Percentiles rank a stretch among this genome's conserved stretches.
Evolutionary conservation across 2,113 vertebrate species (phyloP).

Genomic region (Sitta europaea): DNA sequence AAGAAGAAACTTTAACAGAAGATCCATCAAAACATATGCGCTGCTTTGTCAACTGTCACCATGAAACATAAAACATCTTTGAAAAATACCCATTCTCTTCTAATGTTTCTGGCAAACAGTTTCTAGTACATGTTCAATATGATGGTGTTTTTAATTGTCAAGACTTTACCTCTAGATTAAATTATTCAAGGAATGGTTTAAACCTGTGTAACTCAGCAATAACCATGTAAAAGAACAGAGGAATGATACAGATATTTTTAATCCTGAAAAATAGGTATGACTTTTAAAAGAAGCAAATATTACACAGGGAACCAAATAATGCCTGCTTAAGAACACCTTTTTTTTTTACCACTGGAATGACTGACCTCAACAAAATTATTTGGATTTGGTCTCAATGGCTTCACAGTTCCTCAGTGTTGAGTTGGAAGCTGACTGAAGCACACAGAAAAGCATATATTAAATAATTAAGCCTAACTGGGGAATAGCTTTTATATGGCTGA

Average conservation of each 20-base stretch:
- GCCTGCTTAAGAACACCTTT: rapidly evolving
- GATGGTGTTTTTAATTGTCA: neutral
- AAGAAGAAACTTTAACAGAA: neutral
- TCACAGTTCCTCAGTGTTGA: neutral
- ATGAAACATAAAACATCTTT: neutral
- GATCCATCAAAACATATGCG: neutral
- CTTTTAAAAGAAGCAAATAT: neutral
- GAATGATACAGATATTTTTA: neutral
- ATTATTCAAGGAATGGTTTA: neutral
- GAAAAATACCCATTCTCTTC: neutral
- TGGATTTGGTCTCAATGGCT: neutral
- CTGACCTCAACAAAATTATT: neutral
- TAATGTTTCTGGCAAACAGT: neutral
- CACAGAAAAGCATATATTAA: neutral
- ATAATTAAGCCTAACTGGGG: neutral
- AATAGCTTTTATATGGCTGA: neutral
- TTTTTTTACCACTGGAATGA: neutral
- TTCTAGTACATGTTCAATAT: neutral
- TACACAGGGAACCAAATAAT: neutral
- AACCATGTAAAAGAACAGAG: neutral
- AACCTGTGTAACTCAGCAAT: neutral
- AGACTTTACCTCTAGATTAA: neutral
- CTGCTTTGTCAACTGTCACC: neutral
- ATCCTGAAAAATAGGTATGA: neutral
- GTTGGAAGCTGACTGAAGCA: neutral